phyloP scores from a whole-genome alignment of 2,797 vertebrate species.

The Pseudotriccus pelzelni region DNA sequence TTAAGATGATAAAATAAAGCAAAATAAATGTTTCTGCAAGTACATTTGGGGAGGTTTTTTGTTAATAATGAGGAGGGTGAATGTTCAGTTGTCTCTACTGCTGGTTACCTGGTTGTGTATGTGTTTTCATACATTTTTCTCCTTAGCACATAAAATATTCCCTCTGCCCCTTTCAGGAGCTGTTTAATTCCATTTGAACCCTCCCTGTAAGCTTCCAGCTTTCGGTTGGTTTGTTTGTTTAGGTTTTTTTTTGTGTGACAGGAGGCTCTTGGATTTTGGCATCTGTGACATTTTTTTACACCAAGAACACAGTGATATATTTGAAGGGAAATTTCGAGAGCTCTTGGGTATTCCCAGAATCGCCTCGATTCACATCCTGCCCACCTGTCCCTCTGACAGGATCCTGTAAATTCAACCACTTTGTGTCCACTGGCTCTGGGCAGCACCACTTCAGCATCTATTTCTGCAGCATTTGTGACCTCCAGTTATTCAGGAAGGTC shows the following conservation, averaged over 20 bases:
- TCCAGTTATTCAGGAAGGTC: conserved; percentile 22
- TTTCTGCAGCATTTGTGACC: conserved; percentile 43
- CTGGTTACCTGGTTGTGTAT: not conserved
- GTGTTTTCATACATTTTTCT: not conserved
- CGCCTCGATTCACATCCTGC: not conserved
- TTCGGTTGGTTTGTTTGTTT: not conserved
- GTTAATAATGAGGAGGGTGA: not conserved
- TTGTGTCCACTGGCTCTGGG: conserved; percentile 6
- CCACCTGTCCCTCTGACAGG: conserved; percentile 9
- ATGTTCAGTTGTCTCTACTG: not conserved
- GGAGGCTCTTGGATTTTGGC: not conserved
- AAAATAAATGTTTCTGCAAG: not conserved
- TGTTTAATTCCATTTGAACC: not conserved
- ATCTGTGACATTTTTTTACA: not conserved
- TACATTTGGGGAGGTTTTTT: not conserved
- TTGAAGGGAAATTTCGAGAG: not conserved
- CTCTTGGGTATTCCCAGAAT: conserved; percentile 22
- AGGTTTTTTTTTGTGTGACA: not conserved
- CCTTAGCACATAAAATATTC: not conserved
- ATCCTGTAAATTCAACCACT: not conserved
- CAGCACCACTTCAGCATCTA: conserved; percentile 5
- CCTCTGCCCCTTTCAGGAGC: not conserved
- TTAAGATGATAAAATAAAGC: not conserved
- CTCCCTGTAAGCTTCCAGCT: not conserved
- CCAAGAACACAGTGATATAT: not conserved